Percentiles rank a stretch among this genome's conserved stretches.
phyloP scores from a whole-genome alignment of 2,888 invertebrate species.

The Erebia palarica region DNA sequence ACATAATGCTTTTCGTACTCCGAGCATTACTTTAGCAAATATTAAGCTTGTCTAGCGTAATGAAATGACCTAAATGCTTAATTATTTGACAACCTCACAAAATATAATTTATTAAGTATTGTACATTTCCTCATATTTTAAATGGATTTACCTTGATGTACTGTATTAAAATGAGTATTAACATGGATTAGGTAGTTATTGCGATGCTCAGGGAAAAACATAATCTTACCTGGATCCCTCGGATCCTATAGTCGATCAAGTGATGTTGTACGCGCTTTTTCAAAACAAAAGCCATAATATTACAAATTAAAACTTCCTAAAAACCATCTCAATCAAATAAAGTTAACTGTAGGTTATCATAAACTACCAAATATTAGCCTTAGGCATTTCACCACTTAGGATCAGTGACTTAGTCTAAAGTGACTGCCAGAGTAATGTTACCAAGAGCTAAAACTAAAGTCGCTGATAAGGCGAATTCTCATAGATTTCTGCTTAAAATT shows the following conservation, averaged over 20 bases:
- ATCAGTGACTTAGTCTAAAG: neutral
- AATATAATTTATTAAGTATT: neutral
- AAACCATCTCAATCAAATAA: neutral
- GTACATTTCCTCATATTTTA: neutral
- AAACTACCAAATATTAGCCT: neutral
- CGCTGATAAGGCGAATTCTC: too few species aligned
- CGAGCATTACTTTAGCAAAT: conserved; percentile 5
- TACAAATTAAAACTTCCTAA: neutral
- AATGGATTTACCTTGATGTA: neutral
- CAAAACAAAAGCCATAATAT: conserved; percentile 31
- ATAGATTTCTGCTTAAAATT: too few species aligned
- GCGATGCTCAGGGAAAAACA: conserved; percentile 9
- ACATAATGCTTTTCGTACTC: neutral
- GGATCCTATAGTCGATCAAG: conserved; percentile 71
- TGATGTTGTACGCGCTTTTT: conserved; percentile 63
- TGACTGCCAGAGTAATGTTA: too few species aligned
- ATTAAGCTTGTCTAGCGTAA: conserved; percentile 13
- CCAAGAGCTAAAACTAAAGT: too few species aligned
- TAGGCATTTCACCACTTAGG: neutral
- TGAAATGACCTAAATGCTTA: neutral
- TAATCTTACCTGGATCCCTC: conserved; percentile 49
- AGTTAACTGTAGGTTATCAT: neutral
- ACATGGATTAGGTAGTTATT: neutral
- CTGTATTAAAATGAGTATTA: neutral
- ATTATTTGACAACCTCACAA: neutral